Conservation (phyloP, 2,797 vertebrate species). For the Thripadectes ignobilis region DNA sequence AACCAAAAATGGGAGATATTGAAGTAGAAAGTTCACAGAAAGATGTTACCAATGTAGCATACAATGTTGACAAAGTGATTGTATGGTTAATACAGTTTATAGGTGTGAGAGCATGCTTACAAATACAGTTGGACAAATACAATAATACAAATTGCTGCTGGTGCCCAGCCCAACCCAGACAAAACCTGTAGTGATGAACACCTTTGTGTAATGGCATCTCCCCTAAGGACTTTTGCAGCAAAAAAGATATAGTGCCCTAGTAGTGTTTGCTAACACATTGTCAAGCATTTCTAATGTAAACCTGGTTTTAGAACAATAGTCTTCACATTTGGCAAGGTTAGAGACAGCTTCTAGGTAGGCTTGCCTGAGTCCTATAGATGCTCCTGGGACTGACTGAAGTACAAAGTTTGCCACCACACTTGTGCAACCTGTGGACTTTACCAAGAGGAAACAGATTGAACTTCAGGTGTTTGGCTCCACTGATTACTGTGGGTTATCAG, state of each 20-base stretch:
- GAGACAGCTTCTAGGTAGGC: neutral
- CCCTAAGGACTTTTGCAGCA: neutral
- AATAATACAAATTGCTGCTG: neutral
- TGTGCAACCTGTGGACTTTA: neutral
- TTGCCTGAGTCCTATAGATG: neutral
- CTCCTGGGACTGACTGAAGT: neutral
- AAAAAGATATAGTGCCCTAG: neutral
- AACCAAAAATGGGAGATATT: neutral
- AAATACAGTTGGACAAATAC: neutral
- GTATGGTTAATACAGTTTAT: neutral
- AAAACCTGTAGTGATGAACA: neutral
- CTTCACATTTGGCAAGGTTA: neutral
- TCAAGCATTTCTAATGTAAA: neutral
- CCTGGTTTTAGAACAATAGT: neutral
- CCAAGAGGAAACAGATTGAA: neutral
- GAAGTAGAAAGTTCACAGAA: neutral
- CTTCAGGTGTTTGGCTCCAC: neutral
- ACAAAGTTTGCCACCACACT: neutral
- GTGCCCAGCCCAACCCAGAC: neutral
- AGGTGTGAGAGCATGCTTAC: neutral
- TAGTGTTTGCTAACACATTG: neutral
- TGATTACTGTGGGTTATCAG: neutral
- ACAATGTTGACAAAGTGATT: neutral
- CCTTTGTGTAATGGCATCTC: neutral
- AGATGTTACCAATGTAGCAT: neutral